A percentile compares a stretch with the other conserved stretches of the same genome.
phyloP scores from a whole-genome alignment of 2,888 invertebrate genomes.

The Latheticus oryzae region DNA sequence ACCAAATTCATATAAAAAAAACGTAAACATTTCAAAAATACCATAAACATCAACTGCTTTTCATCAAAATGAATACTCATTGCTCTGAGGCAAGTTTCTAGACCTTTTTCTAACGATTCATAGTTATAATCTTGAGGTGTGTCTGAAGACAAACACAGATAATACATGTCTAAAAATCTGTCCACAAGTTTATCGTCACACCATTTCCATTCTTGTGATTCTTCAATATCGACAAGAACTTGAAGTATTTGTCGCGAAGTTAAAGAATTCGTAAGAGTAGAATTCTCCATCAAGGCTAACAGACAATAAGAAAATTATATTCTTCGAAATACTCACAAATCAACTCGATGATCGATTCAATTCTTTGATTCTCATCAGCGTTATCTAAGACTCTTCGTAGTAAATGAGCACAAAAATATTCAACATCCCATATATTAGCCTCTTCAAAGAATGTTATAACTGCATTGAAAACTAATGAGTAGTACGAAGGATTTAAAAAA shows the following conservation, averaged over 20 bases:
- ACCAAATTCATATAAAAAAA: conserved; percentile 25
- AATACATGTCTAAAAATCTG: conserved; percentile 36
- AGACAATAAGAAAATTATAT: background rate
- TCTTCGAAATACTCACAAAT: conserved; percentile 9
- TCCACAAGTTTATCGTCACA: conserved; percentile 9
- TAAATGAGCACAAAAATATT: conserved; percentile 23
- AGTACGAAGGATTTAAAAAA: conserved; percentile 7
- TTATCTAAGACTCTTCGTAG: conserved; percentile 3
- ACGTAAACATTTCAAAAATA: conserved; percentile 39
- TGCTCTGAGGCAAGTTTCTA: conserved; percentile 70
- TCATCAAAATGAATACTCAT: conserved; percentile 68
- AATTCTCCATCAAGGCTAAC: conserved; percentile 29
- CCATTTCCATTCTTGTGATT: conserved; percentile 13
- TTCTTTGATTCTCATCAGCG: conserved; percentile 2
- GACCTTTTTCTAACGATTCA: conserved; percentile 65
- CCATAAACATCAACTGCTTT: conserved; percentile 65
- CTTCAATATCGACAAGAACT: conserved; percentile 31
- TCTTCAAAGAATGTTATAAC: conserved; percentile 32
- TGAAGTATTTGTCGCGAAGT: conserved; percentile 35
- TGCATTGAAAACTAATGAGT: conserved; percentile 8
- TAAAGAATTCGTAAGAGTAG: conserved; percentile 25
- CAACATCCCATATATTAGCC: conserved; percentile 35
- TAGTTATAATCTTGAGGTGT: conserved; percentile 51
- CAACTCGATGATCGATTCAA: conserved; percentile 14
- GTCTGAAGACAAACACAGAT: conserved; percentile 25